Evolutionary conservation across 2,113 vertebrate genomes (phyloP), one percentile per base, ranked within the genome.

Genomic region (Puma concolor): DNA sequence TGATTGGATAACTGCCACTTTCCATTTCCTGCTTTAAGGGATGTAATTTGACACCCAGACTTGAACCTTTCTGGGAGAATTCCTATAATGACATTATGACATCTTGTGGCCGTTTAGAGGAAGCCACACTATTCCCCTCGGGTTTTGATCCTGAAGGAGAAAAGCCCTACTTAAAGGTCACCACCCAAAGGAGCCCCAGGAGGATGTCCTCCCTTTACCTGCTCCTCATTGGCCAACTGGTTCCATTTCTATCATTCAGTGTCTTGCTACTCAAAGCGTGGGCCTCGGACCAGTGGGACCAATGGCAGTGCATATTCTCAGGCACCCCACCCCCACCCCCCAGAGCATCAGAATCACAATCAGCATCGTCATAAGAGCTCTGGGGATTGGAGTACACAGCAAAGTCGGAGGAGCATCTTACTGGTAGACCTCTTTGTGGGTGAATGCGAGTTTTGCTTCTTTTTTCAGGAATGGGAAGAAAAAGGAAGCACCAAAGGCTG

Each of bases 81-180:
- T 94, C 96, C 1, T 64, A 4, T 86, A 92, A 96, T 96, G 95
- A 94, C 88, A 89, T 97, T 86, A 97, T 93, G 97, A 98, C 89
- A 97, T 96, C 94, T 97, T 93, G 97, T 95, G 95, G 95, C 63
- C 96, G 89, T 91, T 93, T 57, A 48, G 54, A 92, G 74, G 93
- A 95, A 92, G 82, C 96, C 95, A 90, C 36, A 9, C 9, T 63
- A 15, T 86, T 72, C 81, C 72, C 36, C 7, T 15, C 29, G 88
- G 90, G 63, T 63, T 93, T 83, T 1, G 10, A 29, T 66, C 72
- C 66, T 52, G 29, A 92, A 95, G 52, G 33, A 79, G 38, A 79
- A 63, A 90, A 38, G 23, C 60, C 19, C 63, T 16, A 29, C 4
- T 54, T 11, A 64, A 84, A 92, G 38, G 44, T 86, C 71, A 63